Percentiles rank a stretch among this genome's conserved stretches.
phyloP scores from a whole-genome alignment of 2,888 invertebrate genomes.

The Nomada fucata region DNA sequence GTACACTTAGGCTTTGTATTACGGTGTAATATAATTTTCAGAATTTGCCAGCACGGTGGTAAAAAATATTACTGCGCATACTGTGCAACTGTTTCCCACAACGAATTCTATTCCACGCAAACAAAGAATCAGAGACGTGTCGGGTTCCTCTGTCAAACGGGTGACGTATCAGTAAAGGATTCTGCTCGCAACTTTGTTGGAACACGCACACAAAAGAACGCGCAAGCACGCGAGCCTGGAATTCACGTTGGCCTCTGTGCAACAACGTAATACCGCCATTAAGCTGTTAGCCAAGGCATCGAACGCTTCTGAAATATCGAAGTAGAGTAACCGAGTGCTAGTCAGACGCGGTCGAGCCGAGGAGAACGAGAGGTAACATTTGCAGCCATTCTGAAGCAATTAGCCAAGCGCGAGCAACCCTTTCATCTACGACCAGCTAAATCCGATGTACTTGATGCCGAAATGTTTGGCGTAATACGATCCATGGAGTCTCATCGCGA shows the following conservation, averaged over 20 bases:
- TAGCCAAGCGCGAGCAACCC: slow-evolving; percentile 58
- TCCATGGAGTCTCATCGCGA: slow-evolving; percentile 1
- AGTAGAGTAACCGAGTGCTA: slow-evolving; percentile 23
- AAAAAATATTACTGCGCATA: no score
- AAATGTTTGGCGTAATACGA: slow-evolving; percentile 57
- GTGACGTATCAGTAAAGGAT: not conserved
- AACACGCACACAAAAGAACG: not conserved
- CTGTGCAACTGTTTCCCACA: no score
- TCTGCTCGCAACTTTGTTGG: not conserved
- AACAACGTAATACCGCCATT: slow-evolving; percentile 56
- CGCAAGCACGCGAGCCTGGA: not conserved
- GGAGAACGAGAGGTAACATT: slow-evolving; percentile 54
- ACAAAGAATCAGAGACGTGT: not conserved
- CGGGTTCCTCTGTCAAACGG: not conserved
- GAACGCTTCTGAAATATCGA: slow-evolving; percentile 31
- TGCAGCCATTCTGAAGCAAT: slow-evolving; percentile 69
- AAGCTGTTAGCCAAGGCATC: slow-evolving; percentile 46
- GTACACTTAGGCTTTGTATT: no score
- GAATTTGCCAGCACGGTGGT: no score
- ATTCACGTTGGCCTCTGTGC: not conserved
- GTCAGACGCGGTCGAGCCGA: slow-evolving; percentile 38
- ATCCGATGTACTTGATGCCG: slow-evolving; percentile 38
- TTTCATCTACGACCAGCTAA: slow-evolving; percentile 58
- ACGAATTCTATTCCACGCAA: no score
- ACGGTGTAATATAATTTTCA: no score